These are phyloP conservation scores for Phymastichus coffea DNA, from an alignment of 1,140 invertebrate species.

Conservation along the genomic window DNA sequence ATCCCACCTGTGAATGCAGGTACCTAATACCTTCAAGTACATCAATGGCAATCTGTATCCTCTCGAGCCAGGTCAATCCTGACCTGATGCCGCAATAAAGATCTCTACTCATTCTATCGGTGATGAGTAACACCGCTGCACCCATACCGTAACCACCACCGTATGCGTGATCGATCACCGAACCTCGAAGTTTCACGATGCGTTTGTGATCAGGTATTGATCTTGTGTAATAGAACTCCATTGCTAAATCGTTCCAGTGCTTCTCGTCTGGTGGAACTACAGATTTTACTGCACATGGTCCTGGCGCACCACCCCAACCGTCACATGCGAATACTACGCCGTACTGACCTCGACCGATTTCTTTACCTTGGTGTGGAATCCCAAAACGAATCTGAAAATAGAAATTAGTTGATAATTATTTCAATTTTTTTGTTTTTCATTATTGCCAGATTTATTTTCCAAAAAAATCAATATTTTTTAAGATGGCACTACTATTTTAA, in stretches of 20 bases:
- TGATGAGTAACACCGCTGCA: constrained; percentile 80
- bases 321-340: constrained; percentile 89
- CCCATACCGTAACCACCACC: constrained; percentile 60
- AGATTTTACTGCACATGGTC: constrained; percentile 85
- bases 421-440: too few species aligned
- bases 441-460: too few species aligned
- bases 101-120: constrained; percentile 73
- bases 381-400: constrained; percentile 66
- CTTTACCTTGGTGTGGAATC: constrained; percentile 74
- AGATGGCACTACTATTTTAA: too few species aligned
- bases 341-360: constrained; percentile 88
- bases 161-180: constrained; percentile 81
- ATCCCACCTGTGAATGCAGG: constrained; percentile 70
- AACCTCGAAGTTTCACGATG: constrained; percentile 79
- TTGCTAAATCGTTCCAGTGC: constrained; percentile 88
- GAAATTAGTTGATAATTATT: too few species aligned
- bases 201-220: constrained; percentile 82
- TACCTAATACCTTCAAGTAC: constrained; percentile 84
- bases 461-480: too few species aligned
- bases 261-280: constrained; percentile 87
- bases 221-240: constrained; percentile 89
- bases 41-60: constrained; percentile 79
- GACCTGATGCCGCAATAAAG: constrained; percentile 78
- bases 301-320: constrained; percentile 69
- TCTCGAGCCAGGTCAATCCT: constrained; percentile 67